A percentile compares a stretch with the other conserved stretches of the same genome.
Conservation (phyloP, 2,113 vertebrate species). For the Xenopus tropicalis region UCB_Xtro_10.0 CM004448.2:85752501-85753000, state of each 20-base stretch:
- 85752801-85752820: slow-evolving; percentile 52
- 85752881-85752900: not conserved
- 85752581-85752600: too few species aligned
- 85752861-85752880: slow-evolving; percentile 3
- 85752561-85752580: too few species aligned
- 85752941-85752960: not conserved
- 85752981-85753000: too few species aligned
- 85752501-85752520: too few species aligned
- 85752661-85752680: slow-evolving; percentile 59
- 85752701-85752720: slow-evolving; percentile 67
- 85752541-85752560: too few species aligned
- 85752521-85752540: too few species aligned
- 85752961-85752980: too few species aligned
- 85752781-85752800: slow-evolving; percentile 55
- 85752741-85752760: slow-evolving; percentile 58
- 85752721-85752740: slow-evolving; percentile 76
- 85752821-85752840: slow-evolving; percentile 52
- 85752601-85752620: too few species aligned
- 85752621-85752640: slow-evolving; percentile 47
- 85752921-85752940: not conserved
- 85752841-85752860: slow-evolving; percentile 50
- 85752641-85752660: slow-evolving; percentile 57
- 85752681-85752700: slow-evolving; percentile 71
- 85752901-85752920: not conserved
- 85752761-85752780: slow-evolving; percentile 49